Evolutionary conservation across 2,888 invertebrate genomes (phyloP).

Genomic region (Elmis aenea): DNA sequence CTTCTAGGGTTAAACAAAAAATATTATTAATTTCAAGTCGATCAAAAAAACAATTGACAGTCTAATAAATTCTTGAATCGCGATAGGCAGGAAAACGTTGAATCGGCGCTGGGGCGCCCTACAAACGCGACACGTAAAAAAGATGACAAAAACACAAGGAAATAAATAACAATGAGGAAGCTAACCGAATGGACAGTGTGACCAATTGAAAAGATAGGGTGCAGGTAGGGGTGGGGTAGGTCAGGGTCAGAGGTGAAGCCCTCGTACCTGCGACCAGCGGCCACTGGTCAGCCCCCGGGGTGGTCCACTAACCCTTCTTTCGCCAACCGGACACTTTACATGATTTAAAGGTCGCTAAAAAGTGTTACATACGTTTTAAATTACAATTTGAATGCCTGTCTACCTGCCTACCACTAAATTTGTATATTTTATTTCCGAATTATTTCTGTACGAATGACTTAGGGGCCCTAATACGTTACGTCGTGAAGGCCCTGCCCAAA

Average conservation of each 20-base stretch:
- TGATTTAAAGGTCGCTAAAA: conserved; percentile 39
- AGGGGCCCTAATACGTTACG: too few relatives aligned
- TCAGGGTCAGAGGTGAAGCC: conserved; percentile 34
- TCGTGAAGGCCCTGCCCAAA: conserved; percentile 6
- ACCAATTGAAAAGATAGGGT: conserved; percentile 16
- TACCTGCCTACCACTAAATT: conserved; percentile 38
- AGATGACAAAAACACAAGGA: too few relatives aligned
- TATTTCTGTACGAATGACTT: conserved; percentile 13
- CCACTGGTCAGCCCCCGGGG: conserved; percentile 29
- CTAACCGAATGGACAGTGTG: conserved; percentile 22
- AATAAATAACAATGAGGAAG: conserved; percentile 33
- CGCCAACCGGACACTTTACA: conserved; percentile 33
- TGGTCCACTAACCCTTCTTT: conserved; percentile 29
- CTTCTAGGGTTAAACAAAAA: too few relatives aligned
- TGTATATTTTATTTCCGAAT: conserved; percentile 26
- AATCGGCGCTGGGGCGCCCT: too few relatives aligned
- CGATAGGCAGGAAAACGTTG: too few relatives aligned
- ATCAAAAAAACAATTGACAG: too few relatives aligned
- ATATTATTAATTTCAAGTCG: too few relatives aligned
- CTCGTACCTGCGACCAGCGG: conserved; percentile 33
- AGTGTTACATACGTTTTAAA: conserved; percentile 40
- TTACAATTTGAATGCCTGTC: conserved; percentile 34
- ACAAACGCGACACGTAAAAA: too few relatives aligned
- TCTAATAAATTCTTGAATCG: too few relatives aligned
- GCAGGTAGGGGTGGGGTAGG: conserved; percentile 27